phyloP scores from a whole-genome alignment of 2,888 invertebrate species.

The Gasteruption jaculator region DNA sequence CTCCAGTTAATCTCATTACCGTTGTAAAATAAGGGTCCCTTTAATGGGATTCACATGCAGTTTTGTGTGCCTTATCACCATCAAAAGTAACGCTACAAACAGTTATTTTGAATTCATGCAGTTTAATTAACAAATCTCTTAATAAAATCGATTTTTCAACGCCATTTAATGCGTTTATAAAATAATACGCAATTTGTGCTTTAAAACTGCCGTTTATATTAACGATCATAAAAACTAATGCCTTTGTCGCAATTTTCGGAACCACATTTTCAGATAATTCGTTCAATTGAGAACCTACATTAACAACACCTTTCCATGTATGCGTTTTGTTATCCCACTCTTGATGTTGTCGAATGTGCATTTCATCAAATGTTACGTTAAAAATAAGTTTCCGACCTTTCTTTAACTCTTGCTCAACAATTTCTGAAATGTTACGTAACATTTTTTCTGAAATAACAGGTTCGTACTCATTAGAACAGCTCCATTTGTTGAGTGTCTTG shows the following conservation, averaged over 20 bases:
- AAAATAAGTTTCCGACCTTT: conserved; percentile 12
- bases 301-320: conserved; percentile 10
- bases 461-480: too few species aligned
- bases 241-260: conserved; percentile 1
- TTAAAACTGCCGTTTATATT: conserved; percentile 15
- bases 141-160: conserved; percentile 14
- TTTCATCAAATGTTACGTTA: conserved; percentile 18
- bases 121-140: conserved; percentile 12
- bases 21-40: too few species aligned
- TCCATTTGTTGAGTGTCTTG: too few species aligned
- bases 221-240: conserved; percentile 12
- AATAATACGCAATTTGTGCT: conserved; percentile 17
- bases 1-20: too few species aligned
- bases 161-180: conserved; percentile 12
- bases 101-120: conserved; percentile 8
- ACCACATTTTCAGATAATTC: not conserved
- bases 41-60: conserved; percentile 12
- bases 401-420: conserved; percentile 3
- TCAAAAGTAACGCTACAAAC: conserved; percentile 10
- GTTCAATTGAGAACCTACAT: conserved; percentile 12
- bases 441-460: too few species aligned
- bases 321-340: conserved; percentile 5
- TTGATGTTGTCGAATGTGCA: conserved; percentile 12
- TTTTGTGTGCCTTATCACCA: conserved; percentile 6
- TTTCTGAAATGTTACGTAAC: conserved; percentile 4